Evolutionary conservation across 2,888 invertebrate genomes (phyloP), one percentile per base, ranked within the genome.

Genomic region (Heliothis peltigera): DNA sequence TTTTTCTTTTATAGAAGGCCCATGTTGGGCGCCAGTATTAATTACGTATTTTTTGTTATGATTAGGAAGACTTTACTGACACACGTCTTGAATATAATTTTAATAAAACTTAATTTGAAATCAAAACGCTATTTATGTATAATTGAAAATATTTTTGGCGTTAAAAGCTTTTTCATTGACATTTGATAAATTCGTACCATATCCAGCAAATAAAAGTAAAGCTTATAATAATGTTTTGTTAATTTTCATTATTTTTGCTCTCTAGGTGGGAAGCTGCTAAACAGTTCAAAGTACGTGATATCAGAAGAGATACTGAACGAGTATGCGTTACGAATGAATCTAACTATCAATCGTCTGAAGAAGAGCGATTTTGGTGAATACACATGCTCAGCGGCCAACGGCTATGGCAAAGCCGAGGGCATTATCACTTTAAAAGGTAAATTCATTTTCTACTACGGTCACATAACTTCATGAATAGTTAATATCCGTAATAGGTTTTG

Each of bases 301-400:
- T 96, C 97, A 17, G 98, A 98, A 87, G 96, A 96, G 39, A 89
- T 95, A 67, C 87, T 97, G 77, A 98, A 96, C 90, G 97, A 97
- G 79, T 98, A 97, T 89, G 96, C 97, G 48, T 95, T 98, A 87
- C 96, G 97, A 77, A 97, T 98, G 96, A 97, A 97, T 89, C 94
- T 98, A 77, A 97, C 97, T 71, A 97, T 98, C 84, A 96, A 95
- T 75, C 96, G 96, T 78, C 92, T 98, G 75, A 96, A 96, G 86
- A 96, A 96, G 85, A 91, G 89, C 21, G 98, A 98, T 89, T 98
- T 98, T 81, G 98, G 97, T 0, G 96, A 97, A 51, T 98, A 98
- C 91, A 96, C 96, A 28, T 98, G 98, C 85, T 96, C 96, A 2
- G 97, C 98, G 46, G 96, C 96, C 64, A 98, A 98, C 87, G 97